phyloP scores from a whole-genome alignment of 2,888 invertebrate genomes.

The Acanthoscelides obtectus region DNA sequence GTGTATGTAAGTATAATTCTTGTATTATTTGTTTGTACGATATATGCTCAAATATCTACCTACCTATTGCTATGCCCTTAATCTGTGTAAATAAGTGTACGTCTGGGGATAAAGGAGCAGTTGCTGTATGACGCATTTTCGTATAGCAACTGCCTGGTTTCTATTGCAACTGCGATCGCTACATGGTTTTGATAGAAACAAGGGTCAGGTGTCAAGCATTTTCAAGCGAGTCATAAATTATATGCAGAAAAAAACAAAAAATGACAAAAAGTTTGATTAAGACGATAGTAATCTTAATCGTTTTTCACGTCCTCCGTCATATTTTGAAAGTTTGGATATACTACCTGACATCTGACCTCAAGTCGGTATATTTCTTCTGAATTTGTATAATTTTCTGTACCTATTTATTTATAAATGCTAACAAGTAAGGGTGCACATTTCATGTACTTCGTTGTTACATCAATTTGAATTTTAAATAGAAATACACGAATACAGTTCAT shows the following conservation, averaged over 20 bases:
- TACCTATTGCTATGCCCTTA: conserved; percentile 9
- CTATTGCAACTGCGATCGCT: conserved; percentile 27
- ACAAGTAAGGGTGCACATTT: background rate
- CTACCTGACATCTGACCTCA: background rate
- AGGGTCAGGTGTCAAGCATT: background rate
- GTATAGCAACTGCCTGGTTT: conserved; percentile 37
- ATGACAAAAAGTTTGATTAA: too few species aligned
- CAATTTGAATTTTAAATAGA: background rate
- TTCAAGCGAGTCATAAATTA: too few species aligned
- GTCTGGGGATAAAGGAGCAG: conserved; percentile 31
- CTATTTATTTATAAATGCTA: background rate
- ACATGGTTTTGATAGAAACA: conserved; percentile 24
- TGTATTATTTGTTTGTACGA: conserved; percentile 19
- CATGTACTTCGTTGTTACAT: background rate
- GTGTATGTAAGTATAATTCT: conserved; percentile 11
- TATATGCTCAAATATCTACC: conserved; percentile 20
- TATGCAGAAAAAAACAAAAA: too few species aligned
- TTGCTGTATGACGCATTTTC: conserved; percentile 38
- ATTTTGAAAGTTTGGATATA: too few species aligned
- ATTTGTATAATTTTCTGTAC: background rate
- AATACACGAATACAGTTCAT: background rate
- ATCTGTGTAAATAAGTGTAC: conserved; percentile 15
- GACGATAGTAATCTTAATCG: too few species aligned
- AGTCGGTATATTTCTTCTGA: background rate
- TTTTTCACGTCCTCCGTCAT: too few species aligned